Percentiles rank a stretch among this genome's conserved stretches.
Conservation (phyloP, 2,113 vertebrate species). For the Galbula dea region DNA sequence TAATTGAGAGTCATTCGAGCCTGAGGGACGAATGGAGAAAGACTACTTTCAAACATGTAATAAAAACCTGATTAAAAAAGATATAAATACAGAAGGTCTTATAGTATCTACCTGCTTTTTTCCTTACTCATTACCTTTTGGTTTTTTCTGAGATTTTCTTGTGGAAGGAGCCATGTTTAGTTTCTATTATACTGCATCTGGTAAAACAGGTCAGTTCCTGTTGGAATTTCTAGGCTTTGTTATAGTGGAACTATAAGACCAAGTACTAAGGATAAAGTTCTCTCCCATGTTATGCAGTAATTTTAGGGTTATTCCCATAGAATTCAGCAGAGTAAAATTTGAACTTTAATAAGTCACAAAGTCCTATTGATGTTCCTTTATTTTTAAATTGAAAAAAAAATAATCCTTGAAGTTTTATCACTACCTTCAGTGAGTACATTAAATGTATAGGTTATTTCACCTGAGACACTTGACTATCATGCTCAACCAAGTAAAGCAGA, state of each 20-base stretch:
- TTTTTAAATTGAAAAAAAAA: neutral
- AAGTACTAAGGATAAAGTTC: neutral
- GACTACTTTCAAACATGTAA: neutral
- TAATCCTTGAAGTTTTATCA: neutral
- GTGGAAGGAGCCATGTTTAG: neutral
- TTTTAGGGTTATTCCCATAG: neutral
- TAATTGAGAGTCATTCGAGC: constrained; percentile 25
- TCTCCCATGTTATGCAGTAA: neutral
- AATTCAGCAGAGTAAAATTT: neutral
- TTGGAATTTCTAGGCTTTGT: neutral
- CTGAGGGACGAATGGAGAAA: constrained; percentile 8
- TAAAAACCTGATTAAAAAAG: constrained; percentile 21
- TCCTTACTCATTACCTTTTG: neutral
- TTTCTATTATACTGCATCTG: neutral
- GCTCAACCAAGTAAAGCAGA: neutral
- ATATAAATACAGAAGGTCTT: neutral
- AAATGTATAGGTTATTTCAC: neutral
- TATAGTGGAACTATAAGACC: neutral
- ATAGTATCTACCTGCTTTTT: neutral
- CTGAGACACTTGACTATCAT: neutral
- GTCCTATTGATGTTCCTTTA: neutral
- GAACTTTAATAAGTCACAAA: neutral
- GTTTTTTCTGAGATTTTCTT: neutral
- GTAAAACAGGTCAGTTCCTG: neutral
- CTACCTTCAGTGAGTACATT: neutral